phyloP scores from a whole-genome alignment of 2,113 vertebrate species.

The Puma concolor region DNA sequence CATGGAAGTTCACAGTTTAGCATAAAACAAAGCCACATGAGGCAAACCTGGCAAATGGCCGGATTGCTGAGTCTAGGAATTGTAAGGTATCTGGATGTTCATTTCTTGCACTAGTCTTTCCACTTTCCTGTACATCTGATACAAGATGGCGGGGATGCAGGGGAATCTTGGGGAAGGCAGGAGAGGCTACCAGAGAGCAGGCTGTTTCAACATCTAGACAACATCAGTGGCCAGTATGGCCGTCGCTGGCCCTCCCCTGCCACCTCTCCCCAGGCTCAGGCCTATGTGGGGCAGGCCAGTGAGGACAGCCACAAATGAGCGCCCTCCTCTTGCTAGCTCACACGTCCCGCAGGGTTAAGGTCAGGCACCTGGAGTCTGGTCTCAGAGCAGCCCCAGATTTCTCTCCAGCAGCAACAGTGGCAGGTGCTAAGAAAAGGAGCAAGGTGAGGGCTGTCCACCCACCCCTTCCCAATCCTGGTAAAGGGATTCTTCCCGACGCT shows the following conservation, averaged over 20 bases:
- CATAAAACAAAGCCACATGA: neutral
- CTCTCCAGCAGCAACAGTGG: neutral
- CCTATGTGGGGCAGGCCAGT: accelerated
- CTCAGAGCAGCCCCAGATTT: neutral
- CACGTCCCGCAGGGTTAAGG: neutral
- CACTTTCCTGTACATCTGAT: neutral
- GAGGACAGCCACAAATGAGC: neutral
- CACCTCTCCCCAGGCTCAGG: neutral
- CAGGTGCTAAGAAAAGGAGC: neutral
- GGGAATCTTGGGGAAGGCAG: neutral
- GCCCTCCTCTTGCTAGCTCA: neutral
- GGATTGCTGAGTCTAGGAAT: neutral
- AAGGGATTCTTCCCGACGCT: neutral
- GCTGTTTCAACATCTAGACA: accelerated
- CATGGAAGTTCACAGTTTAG: neutral
- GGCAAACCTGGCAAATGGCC: neutral
- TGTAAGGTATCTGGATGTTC: accelerated
- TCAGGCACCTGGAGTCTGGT: neutral
- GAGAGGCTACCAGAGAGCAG: neutral
- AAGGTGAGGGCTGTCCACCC: neutral
- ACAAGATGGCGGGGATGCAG: neutral
- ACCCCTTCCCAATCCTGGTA: neutral
- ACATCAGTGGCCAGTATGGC: accelerated
- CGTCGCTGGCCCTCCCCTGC: accelerated
- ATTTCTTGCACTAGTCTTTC: neutral